Evolutionary conservation across 2,113 vertebrate species (phyloP).

Genomic region (Petrocephalus zakoni): DNA sequence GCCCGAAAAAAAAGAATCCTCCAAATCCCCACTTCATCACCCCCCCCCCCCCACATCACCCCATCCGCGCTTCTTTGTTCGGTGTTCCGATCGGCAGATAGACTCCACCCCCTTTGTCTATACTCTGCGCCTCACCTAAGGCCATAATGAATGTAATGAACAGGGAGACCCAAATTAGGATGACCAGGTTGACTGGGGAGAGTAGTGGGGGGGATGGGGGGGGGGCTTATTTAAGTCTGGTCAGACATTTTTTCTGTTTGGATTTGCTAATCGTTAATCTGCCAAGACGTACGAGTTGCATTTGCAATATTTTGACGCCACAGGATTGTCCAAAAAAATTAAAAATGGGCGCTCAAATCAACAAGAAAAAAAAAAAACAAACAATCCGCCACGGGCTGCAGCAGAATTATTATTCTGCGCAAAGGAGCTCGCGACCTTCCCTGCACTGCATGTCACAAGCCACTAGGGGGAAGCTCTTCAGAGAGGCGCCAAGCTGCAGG

Average conservation of each 20-base stretch:
- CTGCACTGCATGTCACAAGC: conserved; percentile 62
- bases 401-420: neutral
- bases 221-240: neutral
- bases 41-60: conserved; percentile 21
- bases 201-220: neutral
- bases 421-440: conserved; percentile 29
- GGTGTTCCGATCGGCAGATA: conserved; percentile 53
- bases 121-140: conserved; percentile 31
- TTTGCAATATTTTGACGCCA: neutral
- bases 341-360: neutral
- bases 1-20: neutral
- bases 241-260: neutral
- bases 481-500: conserved; percentile 48
- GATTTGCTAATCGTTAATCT: neutral
- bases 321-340: neutral
- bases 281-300: neutral
- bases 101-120: conserved; percentile 50
- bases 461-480: conserved; percentile 48
- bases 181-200: neutral
- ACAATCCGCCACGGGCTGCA: neutral
- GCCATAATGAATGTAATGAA: conserved; percentile 40
- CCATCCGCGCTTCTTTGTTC: conserved; percentile 25
- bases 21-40: conserved; percentile 6
- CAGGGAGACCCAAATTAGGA: neutral
- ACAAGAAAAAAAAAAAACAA: neutral